A percentile compares a stretch with the other conserved stretches of the same genome.
phyloP scores from a whole-genome alignment of 2,797 vertebrate species.

The Micrastur ruficollis region DNA sequence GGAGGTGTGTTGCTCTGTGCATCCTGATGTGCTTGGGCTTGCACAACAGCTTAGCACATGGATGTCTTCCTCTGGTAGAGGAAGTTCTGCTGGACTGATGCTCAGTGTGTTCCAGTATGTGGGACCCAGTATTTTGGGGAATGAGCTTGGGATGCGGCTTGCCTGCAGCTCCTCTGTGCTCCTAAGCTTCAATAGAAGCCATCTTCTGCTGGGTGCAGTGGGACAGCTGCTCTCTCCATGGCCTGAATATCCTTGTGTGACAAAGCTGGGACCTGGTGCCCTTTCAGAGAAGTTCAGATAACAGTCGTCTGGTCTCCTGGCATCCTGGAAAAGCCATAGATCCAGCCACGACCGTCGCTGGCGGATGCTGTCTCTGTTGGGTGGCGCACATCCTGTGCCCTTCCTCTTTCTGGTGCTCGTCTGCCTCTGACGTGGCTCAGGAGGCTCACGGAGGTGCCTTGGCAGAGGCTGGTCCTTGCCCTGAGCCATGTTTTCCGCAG shows the following conservation, averaged over 20 bases:
- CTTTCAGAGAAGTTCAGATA: neutral
- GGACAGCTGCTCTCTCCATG: neutral
- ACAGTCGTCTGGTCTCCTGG: neutral
- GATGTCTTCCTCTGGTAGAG: neutral
- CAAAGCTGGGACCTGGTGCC: neutral
- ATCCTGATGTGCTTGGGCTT: neutral
- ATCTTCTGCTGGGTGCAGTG: neutral
- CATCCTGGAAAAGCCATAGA: neutral
- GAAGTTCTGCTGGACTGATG: neutral
- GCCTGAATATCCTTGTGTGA: neutral
- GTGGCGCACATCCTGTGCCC: neutral
- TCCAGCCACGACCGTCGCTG: neutral
- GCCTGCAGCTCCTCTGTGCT: neutral
- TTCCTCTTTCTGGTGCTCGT: neutral
- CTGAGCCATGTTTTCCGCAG: neutral
- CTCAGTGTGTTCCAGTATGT: neutral
- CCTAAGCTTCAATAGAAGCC: neutral
- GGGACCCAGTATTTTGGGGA: neutral
- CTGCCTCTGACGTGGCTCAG: fast-evolving
- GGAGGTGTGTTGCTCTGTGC: neutral
- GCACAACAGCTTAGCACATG: neutral
- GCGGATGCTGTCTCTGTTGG: fast-evolving
- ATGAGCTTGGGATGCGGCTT: neutral
- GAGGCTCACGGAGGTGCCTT: neutral
- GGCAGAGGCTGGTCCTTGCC: neutral